Conservation (phyloP, 1,140 invertebrate species). For the Zaprionus tsacasi region DNA sequence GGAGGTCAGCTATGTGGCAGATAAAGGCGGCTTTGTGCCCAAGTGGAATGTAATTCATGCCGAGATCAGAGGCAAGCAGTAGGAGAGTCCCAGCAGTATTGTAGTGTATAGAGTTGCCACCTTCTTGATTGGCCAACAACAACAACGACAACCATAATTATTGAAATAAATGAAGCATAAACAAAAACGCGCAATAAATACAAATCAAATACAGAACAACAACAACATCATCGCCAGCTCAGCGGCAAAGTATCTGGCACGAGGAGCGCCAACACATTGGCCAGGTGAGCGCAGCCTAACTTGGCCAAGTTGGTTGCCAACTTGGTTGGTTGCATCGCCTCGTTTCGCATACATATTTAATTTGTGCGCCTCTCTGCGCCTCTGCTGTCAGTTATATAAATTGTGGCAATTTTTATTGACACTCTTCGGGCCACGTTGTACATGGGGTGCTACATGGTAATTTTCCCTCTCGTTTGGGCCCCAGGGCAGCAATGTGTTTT, state of each 20-base stretch:
- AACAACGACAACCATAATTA: not conserved
- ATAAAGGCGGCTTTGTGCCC: conserved; percentile 88
- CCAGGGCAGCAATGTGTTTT: not conserved
- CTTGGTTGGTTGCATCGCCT: conserved; percentile 4
- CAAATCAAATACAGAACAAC: conserved; percentile 41
- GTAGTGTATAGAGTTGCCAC: not conserved
- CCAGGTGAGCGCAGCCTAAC: conserved; percentile 24
- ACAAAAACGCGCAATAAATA: conserved; percentile 43
- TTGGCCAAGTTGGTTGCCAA: not conserved
- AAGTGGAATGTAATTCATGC: conserved; percentile 85
- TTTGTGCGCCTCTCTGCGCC: conserved; percentile 20
- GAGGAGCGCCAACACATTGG: conserved; percentile 44
- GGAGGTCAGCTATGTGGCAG: conserved; percentile 88
- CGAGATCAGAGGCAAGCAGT: conserved; percentile 50
- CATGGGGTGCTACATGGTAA: conserved; percentile 32
- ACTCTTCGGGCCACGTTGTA: conserved; percentile 21
- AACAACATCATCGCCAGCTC: conserved; percentile 33
- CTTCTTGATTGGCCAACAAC: not conserved
- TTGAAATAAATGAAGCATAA: conserved; percentile 35
- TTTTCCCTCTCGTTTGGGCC: conserved; percentile 26
- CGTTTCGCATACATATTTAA: conserved; percentile 42
- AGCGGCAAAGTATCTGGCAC: conserved; percentile 42
- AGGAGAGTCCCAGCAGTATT: not conserved
- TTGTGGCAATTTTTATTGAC: conserved; percentile 69
- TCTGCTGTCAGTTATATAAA: conserved; percentile 72